Percentiles rank a stretch among this genome's conserved stretches.
Conservation (phyloP, 2,888 invertebrate genomes). For the Alviniconcha strummeri region DNA sequence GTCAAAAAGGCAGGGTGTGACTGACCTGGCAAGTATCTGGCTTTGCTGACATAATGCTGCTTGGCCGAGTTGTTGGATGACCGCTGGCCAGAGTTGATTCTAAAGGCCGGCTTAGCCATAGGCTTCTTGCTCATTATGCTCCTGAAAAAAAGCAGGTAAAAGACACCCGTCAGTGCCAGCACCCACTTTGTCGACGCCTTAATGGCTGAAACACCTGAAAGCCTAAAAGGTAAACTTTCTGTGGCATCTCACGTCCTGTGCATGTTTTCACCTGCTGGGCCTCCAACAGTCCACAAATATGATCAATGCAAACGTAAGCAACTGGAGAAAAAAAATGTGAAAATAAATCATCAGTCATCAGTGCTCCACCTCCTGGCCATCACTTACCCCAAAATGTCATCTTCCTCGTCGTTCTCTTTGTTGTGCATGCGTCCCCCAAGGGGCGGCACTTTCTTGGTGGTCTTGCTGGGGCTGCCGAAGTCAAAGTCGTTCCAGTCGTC, state of each 20-base stretch:
- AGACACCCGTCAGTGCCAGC: too few relatives aligned
- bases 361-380: too few relatives aligned
- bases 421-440: constrained; percentile 49
- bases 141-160: constrained; percentile 38
- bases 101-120: constrained; percentile 44
- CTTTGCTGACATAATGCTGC: constrained; percentile 85
- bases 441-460: constrained; percentile 53
- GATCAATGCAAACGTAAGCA: too few relatives aligned
- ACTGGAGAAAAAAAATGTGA: too few relatives aligned
- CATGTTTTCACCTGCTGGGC: too few relatives aligned
- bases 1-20: too few relatives aligned
- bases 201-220: too few relatives aligned
- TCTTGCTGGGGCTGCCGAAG: constrained; percentile 56
- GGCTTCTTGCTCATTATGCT: constrained; percentile 52
- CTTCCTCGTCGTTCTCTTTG: constrained; percentile 58
- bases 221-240: too few relatives aligned
- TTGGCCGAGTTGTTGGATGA: constrained; percentile 77
- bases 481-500: constrained; percentile 70
- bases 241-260: too few relatives aligned
- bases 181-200: too few relatives aligned
- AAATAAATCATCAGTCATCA: too few relatives aligned
- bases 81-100: constrained; percentile 66
- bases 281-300: too few relatives aligned
- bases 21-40: constrained; percentile 85
- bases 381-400: constrained; percentile 65